A percentile compares a stretch with the other conserved stretches of the same genome.
Evolutionary conservation across 2,888 invertebrate genomes (phyloP).

Genomic region (Chelonus formosanus): DNA sequence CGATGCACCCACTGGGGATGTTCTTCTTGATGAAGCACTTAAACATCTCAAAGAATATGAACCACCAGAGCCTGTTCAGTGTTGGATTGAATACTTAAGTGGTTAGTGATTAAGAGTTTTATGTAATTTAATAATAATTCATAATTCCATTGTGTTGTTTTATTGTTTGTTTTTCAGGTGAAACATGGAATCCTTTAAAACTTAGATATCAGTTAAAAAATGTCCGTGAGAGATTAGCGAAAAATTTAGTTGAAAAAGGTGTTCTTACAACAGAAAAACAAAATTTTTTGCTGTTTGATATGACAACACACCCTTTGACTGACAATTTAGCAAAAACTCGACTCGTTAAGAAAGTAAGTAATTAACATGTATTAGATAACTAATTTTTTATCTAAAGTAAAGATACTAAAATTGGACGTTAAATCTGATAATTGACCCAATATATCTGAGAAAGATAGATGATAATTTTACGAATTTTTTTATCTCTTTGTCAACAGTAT

Average conservation of each 20-base stretch:
- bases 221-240: slow-evolving; percentile 97
- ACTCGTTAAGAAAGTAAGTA: slow-evolving; percentile 89
- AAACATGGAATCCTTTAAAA: slow-evolving; percentile 99
- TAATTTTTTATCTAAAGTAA: too few relatives aligned
- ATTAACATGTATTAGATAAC: slow-evolving; percentile 42
- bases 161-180: slow-evolving; percentile 72
- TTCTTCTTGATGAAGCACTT: slow-evolving; percentile 91
- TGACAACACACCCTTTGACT: slow-evolving; percentile 99
- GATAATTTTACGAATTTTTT: too few relatives aligned
- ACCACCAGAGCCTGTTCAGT: slow-evolving; percentile 96
- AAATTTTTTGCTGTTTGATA: slow-evolving; percentile 99
- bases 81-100: slow-evolving; percentile 99
- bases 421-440: too few relatives aligned
- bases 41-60: slow-evolving; percentile 99
- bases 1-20: slow-evolving; percentile 97
- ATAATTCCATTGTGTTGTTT: neutral
- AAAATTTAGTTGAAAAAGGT: slow-evolving; percentile 99
- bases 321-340: slow-evolving; percentile 95
- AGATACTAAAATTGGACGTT: too few relatives aligned
- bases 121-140: neutral
- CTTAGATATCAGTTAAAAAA: slow-evolving; percentile 97
- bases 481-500: too few relatives aligned
- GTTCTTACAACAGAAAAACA: slow-evolving; percentile 99
- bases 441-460: too few relatives aligned
- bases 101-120: slow-evolving; percentile 70